Conservation (phyloP, 2,797 vertebrate species). For the Thamnophis elegans region DNA sequence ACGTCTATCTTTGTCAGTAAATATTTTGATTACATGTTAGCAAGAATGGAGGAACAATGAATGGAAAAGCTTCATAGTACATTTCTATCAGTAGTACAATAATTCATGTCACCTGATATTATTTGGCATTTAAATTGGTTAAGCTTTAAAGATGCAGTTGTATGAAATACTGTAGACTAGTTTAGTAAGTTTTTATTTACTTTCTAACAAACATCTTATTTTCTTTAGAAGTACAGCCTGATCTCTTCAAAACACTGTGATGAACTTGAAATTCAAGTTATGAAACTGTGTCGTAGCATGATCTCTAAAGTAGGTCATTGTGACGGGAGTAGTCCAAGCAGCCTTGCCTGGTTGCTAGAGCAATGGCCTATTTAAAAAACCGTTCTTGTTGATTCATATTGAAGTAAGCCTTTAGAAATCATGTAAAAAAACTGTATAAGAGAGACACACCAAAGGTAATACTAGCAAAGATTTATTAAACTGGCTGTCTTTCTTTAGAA, state of each 20-base stretch:
- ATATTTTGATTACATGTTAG: not conserved
- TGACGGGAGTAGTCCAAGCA: slow-evolving; percentile 72
- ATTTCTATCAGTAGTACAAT: not conserved
- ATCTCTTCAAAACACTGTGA: slow-evolving; percentile 51
- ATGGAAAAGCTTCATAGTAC: slow-evolving; percentile 21
- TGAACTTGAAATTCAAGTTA: slow-evolving; percentile 65
- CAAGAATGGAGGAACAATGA: fast-evolving
- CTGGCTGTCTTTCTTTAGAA: fast-evolving
- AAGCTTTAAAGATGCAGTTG: slow-evolving; percentile 24
- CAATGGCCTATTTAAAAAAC: slow-evolving; percentile 79
- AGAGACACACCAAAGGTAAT: slow-evolving; percentile 1
- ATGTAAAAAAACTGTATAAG: slow-evolving; percentile 60
- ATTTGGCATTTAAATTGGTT: fast-evolving
- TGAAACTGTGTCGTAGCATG: slow-evolving; percentile 59
- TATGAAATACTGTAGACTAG: not conserved
- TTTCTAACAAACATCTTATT: not conserved
- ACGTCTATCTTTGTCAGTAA: not conserved
- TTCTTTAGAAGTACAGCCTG: slow-evolving; percentile 42
- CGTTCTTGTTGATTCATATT: slow-evolving; percentile 77
- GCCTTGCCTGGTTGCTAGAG: slow-evolving; percentile 73
- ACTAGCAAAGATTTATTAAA: not conserved
- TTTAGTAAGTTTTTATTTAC: not conserved
- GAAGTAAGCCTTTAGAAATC: slow-evolving; percentile 69
- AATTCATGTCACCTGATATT: not conserved
- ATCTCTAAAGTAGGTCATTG: slow-evolving; percentile 78